A percentile compares a stretch with the other conserved stretches of the same genome.
phyloP scores from a whole-genome alignment of 2,888 invertebrate genomes.

The Apotomis turbidana region DNA sequence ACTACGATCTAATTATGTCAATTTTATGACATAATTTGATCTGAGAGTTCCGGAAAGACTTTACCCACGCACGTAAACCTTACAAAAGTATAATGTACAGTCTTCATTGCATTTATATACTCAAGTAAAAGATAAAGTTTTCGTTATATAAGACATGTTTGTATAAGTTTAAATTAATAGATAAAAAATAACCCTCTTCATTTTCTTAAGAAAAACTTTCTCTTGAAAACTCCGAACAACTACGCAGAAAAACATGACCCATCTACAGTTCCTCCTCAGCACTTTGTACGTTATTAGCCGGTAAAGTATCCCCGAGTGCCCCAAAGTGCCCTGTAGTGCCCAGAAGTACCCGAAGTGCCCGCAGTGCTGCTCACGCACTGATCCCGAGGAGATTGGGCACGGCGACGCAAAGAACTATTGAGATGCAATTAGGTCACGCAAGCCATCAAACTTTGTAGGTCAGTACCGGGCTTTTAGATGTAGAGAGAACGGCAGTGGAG shows the following conservation, averaged over 20 bases:
- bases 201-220: too few species aligned
- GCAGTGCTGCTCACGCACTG: conserved; percentile 30
- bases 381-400: conserved; percentile 38
- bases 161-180: too few species aligned
- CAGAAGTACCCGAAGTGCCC: conserved; percentile 11
- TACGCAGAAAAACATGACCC: conserved; percentile 34
- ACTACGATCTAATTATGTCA: too few species aligned
- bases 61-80: too few species aligned
- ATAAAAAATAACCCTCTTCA: too few species aligned
- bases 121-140: too few species aligned
- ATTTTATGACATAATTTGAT: too few species aligned
- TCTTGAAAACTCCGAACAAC: neutral
- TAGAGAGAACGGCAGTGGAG: too few species aligned
- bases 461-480: neutral
- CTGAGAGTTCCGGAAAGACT: too few species aligned
- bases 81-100: too few species aligned
- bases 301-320: conserved; percentile 14
- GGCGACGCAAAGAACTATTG: conserved; percentile 24
- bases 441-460: conserved; percentile 25
- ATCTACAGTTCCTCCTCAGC: conserved; percentile 29
- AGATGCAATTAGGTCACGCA: conserved; percentile 36
- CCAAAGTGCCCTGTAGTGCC: conserved; percentile 2
- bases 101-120: neutral
- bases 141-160: too few species aligned
- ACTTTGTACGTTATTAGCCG: conserved; percentile 36